Evolutionary conservation across 2,113 vertebrate species (phyloP), one percentile per base, ranked within the genome.

Genomic region (Chaenocephalus aceratus): DNA sequence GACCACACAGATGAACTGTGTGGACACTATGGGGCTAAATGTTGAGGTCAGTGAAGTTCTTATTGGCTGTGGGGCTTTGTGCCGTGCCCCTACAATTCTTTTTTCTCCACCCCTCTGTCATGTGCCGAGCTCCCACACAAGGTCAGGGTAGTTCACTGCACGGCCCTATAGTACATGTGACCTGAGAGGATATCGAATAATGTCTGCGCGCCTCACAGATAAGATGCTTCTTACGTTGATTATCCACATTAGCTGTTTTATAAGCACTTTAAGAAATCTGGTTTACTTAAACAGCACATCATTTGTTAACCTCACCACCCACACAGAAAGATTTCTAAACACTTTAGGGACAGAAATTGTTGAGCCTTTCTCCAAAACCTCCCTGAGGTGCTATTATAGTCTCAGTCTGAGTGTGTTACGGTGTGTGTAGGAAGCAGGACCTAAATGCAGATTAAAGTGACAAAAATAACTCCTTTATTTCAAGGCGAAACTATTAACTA

Each of bases 61-160:
- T 93, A 94, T 94, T 92, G 91, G 91, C 73, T 72, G 51, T 65
- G 69, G 58, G 77, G 74, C 79, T 46, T 44, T 77, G 74, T 68
- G 77, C 77, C 75, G 23, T 84, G 90, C 90, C 92, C 86, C 88
- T 78, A 74, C 85, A 79, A 78, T 71, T 70, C 77, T 72, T 72
- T 86, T 89, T 83, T 83, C 85, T 70, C 91, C 86, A 84, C 90
- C 89, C 92, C 90, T 72, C 68, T 85, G 90, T 89, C 86, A 92
- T 89, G 88, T 89, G 86, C 79, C 67, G 66, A 61, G 71, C 63
- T 79, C 82, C 68, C 79, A 82, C 65, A 74, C 67, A 83, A 72
- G 48, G 75, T 82, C 72, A 66, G 18, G 72, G 45, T 69, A 63
- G 81, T 77, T 82, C 81, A 77, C 65, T 48, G 23, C 34, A 45